These are phyloP conservation scores for Idaea aversata DNA, from an alignment of 2,888 invertebrate species.

Conservation along the genomic window DNA sequence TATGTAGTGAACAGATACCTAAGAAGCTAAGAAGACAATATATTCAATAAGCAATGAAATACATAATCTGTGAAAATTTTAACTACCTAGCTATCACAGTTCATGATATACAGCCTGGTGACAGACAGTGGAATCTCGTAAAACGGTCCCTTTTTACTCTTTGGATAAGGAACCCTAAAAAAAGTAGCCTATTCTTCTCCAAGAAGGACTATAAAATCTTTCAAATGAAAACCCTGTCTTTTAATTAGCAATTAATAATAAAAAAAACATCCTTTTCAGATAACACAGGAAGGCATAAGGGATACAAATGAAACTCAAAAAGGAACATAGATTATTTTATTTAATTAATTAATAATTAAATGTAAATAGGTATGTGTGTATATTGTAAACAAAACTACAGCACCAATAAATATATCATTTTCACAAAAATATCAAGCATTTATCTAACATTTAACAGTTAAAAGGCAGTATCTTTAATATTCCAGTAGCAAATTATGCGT, in stretches of 20 bases:
- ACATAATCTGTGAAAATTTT: too few relatives aligned
- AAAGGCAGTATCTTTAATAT: constrained; percentile 65
- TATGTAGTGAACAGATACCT: too few relatives aligned
- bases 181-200: too few relatives aligned
- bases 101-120: too few relatives aligned
- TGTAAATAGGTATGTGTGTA: constrained; percentile 60
- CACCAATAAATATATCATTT: constrained; percentile 79
- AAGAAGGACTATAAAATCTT: too few relatives aligned
- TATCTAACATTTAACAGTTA: constrained; percentile 67
- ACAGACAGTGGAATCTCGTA: too few relatives aligned
- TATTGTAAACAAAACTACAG: constrained; percentile 77
- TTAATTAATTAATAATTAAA: constrained; percentile 50
- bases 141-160: too few relatives aligned
- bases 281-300: constrained; percentile 73
- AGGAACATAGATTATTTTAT: constrained; percentile 61
- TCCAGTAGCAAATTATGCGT: constrained; percentile 51
- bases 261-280: constrained; percentile 55
- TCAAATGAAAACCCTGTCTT: too few relatives aligned
- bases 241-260: not conserved
- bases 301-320: constrained; percentile 55
- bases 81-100: too few relatives aligned
- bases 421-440: constrained; percentile 77
- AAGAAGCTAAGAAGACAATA: too few relatives aligned
- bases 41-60: too few relatives aligned
- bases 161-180: too few relatives aligned